These are phyloP conservation scores for Thaleichthys pacificus DNA, from an alignment of 2,797 vertebrate genomes.

Conservation along the genomic window DNA sequence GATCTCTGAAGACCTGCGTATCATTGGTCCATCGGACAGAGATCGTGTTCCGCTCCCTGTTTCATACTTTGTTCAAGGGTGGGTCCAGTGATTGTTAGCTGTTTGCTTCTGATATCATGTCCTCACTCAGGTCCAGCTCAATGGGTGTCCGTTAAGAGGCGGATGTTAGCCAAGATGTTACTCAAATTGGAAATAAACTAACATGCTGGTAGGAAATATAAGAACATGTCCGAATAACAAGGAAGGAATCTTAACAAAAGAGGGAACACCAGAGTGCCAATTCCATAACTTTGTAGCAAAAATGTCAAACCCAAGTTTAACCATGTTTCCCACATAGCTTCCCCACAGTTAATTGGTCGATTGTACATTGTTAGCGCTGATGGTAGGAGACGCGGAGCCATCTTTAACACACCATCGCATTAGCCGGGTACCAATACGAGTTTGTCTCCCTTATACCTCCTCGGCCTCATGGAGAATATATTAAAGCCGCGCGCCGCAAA, in stretches of 20 bases:
- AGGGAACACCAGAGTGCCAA: too few species aligned
- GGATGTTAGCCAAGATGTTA: background rate
- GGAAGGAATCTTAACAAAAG: background rate
- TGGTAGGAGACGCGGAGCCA: slow-evolving; percentile 36
- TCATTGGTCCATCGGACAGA: slow-evolving; percentile 41
- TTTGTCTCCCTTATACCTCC: slow-evolving; percentile 52
- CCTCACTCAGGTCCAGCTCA: background rate
- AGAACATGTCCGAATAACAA: slow-evolving; percentile 1
- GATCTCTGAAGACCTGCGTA: slow-evolving; percentile 49
- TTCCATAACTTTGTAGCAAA: slow-evolving; percentile 17
- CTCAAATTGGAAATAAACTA: background rate
- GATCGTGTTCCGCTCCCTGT: background rate
- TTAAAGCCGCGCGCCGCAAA: slow-evolving; percentile 58
- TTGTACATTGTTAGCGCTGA: slow-evolving; percentile 42
- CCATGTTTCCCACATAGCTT: slow-evolving; percentile 37
- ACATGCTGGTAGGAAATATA: background rate
- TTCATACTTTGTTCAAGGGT: slow-evolving; percentile 44
- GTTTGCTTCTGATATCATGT: background rate
- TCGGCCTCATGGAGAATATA: slow-evolving; percentile 59
- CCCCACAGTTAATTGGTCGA: slow-evolving; percentile 41
- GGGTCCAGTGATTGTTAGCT: background rate
- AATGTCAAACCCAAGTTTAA: slow-evolving; percentile 42
- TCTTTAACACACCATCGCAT: slow-evolving; percentile 60
- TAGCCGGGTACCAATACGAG: slow-evolving; percentile 55
- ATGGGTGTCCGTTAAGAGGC: background rate